Conservation (phyloP, 2,888 invertebrate genomes). For the Tenthredo mesomela region DNA sequence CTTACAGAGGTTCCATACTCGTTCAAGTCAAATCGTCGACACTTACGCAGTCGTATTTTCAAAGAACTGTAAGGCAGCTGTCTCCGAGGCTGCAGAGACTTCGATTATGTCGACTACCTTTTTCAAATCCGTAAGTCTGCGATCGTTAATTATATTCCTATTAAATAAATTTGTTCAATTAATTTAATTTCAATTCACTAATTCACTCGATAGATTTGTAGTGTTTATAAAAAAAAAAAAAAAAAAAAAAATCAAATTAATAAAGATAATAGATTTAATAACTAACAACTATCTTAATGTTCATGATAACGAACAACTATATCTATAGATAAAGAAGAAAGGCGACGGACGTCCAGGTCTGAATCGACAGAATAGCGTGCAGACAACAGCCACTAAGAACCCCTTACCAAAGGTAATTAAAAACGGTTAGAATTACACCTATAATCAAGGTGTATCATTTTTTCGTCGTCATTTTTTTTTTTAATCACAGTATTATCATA, state of each 20-base stretch:
- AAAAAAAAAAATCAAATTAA: too few species aligned
- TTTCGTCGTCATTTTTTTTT: too few species aligned
- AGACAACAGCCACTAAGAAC: neutral
- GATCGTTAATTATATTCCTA: neutral
- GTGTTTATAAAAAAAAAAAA: too few species aligned
- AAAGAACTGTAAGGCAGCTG: neutral
- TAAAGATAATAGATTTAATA: neutral
- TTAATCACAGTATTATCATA: too few species aligned
- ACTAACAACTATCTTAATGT: neutral
- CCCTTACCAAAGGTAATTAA: neutral
- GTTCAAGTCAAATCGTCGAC: constrained; percentile 4
- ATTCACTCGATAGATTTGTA: neutral
- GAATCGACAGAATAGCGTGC: constrained; percentile 24
- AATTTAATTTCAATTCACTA: neutral
- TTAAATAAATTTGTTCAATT: neutral
- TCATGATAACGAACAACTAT: neutral
- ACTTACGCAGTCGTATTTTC: neutral
- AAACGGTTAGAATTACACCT: neutral
- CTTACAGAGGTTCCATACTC: constrained; percentile 22
- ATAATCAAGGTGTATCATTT: neutral
- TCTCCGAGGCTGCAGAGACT: neutral
- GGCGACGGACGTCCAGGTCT: neutral
- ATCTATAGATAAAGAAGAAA: constrained; percentile 8
- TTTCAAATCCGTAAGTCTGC: constrained; percentile 6
- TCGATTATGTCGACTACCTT: neutral